Evolutionary conservation across 2,113 vertebrate genomes (phyloP), one percentile per base, ranked within the genome.

Genomic region (Chaetops frenatus): DNA sequence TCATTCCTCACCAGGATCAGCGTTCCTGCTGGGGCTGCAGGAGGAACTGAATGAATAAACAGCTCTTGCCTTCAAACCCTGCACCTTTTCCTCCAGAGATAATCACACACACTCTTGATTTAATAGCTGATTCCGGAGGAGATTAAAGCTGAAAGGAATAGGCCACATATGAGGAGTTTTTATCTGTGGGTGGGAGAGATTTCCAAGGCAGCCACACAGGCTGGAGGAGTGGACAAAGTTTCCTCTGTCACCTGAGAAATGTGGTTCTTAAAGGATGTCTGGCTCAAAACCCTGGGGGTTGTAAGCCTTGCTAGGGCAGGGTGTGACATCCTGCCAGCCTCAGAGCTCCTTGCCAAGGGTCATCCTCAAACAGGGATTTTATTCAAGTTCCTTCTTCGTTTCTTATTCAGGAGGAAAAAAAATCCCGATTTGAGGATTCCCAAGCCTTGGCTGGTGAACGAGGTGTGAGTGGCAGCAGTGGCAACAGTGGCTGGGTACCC

Each of bases 1-100:
- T 94, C 69, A 85, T 82, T 82, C 89, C 33, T 25, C 8, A 81
- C 78, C 71, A 61, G 61, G 66, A 90, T 61, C 74, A 44, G 81
- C 2, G 2, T n/a, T 86, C 47, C 62, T 92, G 94, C 53, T 28
- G 33, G 35, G 87, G 87, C 90, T 87, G 85, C 85, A 76, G 61
- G 9, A 67, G 78, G 84, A 90, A 62, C 21, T 25, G 72, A 80
- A 85, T 90, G 91, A 92, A 91, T 82, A 95, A 94, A 90, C 73
- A 95, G 74, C 7, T 1, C 65, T 35, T 92, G 84, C 81, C 84
- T 92, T 77, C 90, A 50, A 54, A 77, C 64, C 51, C 42, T 25
- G 47, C 42, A 70, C 62, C 74, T 95, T 90, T 51, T 64, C 87
- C 78, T 91, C 57, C 81, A 8, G n/a, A 90, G 89, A 93, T 96